These are phyloP conservation scores for Bombyx mandarina DNA, from an alignment of 1,140 invertebrate genomes.

Conservation along the genomic window DNA sequence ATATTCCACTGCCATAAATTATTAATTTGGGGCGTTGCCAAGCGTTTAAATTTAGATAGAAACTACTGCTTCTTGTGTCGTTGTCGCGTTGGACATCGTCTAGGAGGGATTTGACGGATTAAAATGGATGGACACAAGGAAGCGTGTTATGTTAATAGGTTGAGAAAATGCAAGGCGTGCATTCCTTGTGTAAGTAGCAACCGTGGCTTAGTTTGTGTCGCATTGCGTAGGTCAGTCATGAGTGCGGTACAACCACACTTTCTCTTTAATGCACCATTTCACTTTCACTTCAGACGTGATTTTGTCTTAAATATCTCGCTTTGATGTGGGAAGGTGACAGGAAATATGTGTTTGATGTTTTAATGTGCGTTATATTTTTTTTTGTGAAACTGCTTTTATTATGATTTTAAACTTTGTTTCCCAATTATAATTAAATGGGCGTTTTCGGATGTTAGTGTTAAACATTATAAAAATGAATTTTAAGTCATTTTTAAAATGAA, in stretches of 20 bases:
- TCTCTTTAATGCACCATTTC: constrained; percentile 39
- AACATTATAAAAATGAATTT: too few relatives aligned
- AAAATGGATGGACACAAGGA: too few relatives aligned
- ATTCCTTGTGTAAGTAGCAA: constrained; percentile 30
- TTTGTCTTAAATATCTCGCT: constrained; percentile 6
- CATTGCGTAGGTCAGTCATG: constrained; percentile 61
- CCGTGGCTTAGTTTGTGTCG: constrained; percentile 39
- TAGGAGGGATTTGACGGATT: too few relatives aligned
- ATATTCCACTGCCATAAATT: too few relatives aligned
- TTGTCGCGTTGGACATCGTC: too few relatives aligned
- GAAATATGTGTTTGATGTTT: neutral
- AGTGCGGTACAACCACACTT: constrained; percentile 35
- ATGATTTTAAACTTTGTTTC: neutral
- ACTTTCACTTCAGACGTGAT: constrained; percentile 48
- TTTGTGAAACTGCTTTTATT: neutral
- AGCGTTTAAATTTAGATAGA: too few relatives aligned
- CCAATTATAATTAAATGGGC: too few relatives aligned
- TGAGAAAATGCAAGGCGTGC: constrained; percentile 22
- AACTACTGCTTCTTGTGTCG: too few relatives aligned
- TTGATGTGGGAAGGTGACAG: neutral
- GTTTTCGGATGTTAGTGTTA: too few relatives aligned
- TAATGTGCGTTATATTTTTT: neutral
- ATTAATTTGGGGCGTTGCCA: too few relatives aligned
- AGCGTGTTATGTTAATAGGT: too few relatives aligned
- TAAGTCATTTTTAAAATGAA: too few relatives aligned